Percentiles rank a stretch among this genome's conserved stretches.
phyloP scores from a whole-genome alignment of 2,888 invertebrate genomes.

The Gibbula magus region DNA sequence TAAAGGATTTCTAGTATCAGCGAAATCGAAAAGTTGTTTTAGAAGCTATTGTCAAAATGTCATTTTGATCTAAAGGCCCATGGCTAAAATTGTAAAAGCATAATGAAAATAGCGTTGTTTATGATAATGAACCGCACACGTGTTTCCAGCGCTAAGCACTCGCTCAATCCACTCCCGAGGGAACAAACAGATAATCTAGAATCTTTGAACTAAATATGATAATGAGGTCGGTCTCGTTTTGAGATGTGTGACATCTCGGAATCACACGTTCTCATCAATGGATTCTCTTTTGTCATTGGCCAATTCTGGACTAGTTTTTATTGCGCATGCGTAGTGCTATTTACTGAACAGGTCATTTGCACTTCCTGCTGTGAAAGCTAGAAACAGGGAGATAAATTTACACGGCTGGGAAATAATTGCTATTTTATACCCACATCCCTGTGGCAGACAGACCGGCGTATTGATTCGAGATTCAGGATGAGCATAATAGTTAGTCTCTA shows the following conservation, averaged over 20 bases:
- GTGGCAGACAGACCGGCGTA: not conserved
- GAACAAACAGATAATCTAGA: constrained; percentile 13
- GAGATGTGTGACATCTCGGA: not conserved
- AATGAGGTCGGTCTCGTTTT: not conserved
- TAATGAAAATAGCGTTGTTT: constrained; percentile 11
- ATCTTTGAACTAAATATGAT: constrained; percentile 7
- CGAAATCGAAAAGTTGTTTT: constrained; percentile 4
- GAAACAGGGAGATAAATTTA: constrained; percentile 13
- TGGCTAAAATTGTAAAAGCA: not conserved
- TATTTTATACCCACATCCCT: not conserved
- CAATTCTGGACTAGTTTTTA: not conserved
- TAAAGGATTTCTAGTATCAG: not conserved
- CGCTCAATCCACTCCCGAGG: not conserved
- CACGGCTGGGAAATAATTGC: constrained; percentile 7
- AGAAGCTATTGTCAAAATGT: not conserved
- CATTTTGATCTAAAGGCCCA: not conserved
- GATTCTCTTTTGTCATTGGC: constrained; percentile 1
- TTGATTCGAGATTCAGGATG: not conserved
- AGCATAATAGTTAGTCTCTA: not conserved
- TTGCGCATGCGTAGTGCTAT: not conserved
- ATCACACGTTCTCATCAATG: constrained; percentile 11
- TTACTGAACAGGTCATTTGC: not conserved
- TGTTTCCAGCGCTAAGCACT: not conserved
- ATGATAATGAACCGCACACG: constrained; percentile 6
- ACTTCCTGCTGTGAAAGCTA: constrained; percentile 11